Evolutionary conservation across 2,113 vertebrate species (phyloP).

Genomic region (Silurus glanis): DNA sequence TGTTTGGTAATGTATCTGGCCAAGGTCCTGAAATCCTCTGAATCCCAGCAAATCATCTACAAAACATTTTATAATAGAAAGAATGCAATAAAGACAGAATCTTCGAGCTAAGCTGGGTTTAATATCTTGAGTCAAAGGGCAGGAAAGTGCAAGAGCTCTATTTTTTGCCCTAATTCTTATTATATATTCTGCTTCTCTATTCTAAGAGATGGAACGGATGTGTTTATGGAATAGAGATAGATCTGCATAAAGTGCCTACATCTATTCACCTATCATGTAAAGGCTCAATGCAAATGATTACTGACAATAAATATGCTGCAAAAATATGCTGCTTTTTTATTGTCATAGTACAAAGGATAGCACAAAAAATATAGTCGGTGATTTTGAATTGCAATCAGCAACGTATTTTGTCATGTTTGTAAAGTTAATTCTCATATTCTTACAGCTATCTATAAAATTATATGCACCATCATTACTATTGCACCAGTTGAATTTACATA

Average conservation of each 20-base stretch:
- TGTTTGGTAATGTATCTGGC: slow-evolving; percentile 25
- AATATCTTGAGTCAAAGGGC: not conserved
- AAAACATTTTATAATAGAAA: not conserved
- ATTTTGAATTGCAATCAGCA: not conserved
- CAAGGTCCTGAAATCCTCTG: slow-evolving; percentile 30
- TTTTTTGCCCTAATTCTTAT: not conserved
- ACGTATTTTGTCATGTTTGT: not conserved
- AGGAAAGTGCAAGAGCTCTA: not conserved
- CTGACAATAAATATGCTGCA: not conserved
- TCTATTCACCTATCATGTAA: not conserved
- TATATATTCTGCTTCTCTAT: not conserved
- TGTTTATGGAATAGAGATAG: not conserved
- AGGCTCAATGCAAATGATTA: not conserved
- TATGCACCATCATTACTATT: not conserved
- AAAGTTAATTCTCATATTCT: not conserved
- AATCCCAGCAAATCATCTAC: not conserved
- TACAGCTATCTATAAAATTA: not conserved
- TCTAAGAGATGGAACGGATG: not conserved
- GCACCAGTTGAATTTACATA: not conserved
- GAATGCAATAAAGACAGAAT: not conserved
- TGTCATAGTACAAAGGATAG: not conserved
- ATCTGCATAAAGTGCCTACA: not conserved
- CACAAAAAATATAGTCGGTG: not conserved
- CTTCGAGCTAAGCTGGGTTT: not conserved
- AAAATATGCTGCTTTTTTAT: not conserved